Conservation (phyloP, 2,888 invertebrate species). For the Caradrina kadenii region DNA sequence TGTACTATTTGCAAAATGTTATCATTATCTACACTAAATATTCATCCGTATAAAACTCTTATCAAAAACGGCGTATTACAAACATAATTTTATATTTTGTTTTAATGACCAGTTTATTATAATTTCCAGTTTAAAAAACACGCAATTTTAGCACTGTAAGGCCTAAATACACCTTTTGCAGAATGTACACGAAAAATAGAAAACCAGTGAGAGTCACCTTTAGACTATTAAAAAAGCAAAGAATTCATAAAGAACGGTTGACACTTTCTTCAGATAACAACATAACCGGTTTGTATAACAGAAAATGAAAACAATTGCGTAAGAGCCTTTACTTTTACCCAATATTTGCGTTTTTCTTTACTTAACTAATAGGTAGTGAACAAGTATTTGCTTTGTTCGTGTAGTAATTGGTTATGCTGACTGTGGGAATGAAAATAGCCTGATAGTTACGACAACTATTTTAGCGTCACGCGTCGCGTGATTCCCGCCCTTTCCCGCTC, state of each 20-base stretch:
- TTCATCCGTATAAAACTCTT: conserved; percentile 5
- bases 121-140: neutral
- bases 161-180: neutral
- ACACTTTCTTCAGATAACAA: conserved; percentile 48
- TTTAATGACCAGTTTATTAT: neutral
- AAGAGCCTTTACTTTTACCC: conserved; percentile 48
- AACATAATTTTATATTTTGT: neutral
- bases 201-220: neutral
- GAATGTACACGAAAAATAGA: neutral
- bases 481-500: neutral
- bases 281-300: conserved; percentile 44
- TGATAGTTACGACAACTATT: neutral
- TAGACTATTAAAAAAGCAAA: conserved; percentile 2
- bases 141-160: too few species aligned
- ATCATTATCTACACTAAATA: conserved; percentile 15
- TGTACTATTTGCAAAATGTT: conserved; percentile 10
- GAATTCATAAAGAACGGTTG: conserved; percentile 24
- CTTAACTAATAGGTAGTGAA: conserved; percentile 37
- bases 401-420: conserved; percentile 14
- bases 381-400: conserved; percentile 21
- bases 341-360: conserved; percentile 50
- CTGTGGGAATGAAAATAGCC: neutral
- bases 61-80: conserved; percentile 1
- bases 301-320: conserved; percentile 59
- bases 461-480: neutral